A percentile compares a stretch with the other conserved stretches of the same genome.
These are phyloP conservation scores for Eubasilissa regina DNA, from an alignment of 1,140 invertebrate genomes.

Conservation along the genomic window DNA sequence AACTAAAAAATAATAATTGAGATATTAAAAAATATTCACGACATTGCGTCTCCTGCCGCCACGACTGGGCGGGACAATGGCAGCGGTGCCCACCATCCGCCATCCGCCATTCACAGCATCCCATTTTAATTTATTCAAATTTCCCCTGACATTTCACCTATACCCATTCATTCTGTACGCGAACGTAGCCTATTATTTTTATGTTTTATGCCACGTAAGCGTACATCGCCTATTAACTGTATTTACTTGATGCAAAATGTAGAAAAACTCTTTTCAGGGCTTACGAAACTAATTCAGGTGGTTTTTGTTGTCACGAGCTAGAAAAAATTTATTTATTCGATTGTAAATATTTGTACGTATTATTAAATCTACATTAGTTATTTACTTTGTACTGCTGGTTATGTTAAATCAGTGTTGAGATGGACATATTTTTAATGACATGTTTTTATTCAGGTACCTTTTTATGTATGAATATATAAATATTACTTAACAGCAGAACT, in stretches of 20 bases:
- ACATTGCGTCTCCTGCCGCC: conserved; percentile 17
- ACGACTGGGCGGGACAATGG: conserved; percentile 47
- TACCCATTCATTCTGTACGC: conserved; percentile 53
- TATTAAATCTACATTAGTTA: too few species aligned
- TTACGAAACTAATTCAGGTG: neutral
- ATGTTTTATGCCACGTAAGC: conserved; percentile 45
- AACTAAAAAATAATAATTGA: conserved; percentile 6
- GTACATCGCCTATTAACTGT: conserved; percentile 55
- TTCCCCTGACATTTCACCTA: conserved; percentile 61
- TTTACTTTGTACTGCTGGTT: too few species aligned
- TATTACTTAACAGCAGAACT: too few species aligned
- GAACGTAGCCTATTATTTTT: conserved; percentile 59
- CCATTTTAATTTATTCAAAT: conserved; percentile 61
- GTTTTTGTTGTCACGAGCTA: too few species aligned
- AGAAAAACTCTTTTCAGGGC: conserved; percentile 10
- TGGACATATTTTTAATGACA: too few species aligned
- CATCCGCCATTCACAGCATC: conserved; percentile 51
- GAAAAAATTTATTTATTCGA: too few species aligned
- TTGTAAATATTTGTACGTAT: too few species aligned
- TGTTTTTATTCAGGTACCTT: too few species aligned
- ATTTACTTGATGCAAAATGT: conserved; percentile 49
- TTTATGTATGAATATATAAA: too few species aligned
- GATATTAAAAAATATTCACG: conserved; percentile 13
- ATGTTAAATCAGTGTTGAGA: too few species aligned
- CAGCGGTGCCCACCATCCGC: conserved; percentile 19